Evolutionary conservation across 1,140 invertebrate genomes (phyloP).

Genomic region (Microplitis demolitor): DNA sequence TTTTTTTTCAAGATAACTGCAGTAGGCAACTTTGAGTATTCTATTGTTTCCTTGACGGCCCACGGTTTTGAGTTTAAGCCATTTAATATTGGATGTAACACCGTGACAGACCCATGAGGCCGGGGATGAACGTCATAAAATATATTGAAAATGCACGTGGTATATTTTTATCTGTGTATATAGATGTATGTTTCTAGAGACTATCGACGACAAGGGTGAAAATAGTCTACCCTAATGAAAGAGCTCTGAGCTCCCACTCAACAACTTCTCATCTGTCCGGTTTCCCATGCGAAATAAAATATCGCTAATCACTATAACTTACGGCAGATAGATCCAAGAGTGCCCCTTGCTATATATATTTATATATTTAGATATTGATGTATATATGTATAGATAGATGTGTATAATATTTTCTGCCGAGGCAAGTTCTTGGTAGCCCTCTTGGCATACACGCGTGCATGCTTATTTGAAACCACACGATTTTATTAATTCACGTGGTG

Average conservation of each 20-base stretch:
- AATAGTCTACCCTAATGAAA: conserved; percentile 49
- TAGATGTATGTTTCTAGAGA: conserved; percentile 3
- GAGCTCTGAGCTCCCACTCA: conserved; percentile 60
- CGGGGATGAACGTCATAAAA: not conserved
- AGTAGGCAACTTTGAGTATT: not conserved
- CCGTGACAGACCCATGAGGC: conserved; percentile 16
- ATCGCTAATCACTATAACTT: conserved; percentile 61
- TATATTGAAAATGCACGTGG: not conserved
- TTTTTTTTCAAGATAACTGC: not conserved
- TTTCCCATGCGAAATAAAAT: conserved; percentile 65
- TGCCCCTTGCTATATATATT: conserved; percentile 23
- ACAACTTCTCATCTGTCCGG: conserved; percentile 61
- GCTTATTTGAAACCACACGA: conserved; percentile 14
- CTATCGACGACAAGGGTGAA: conserved; percentile 19
- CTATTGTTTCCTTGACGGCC: not conserved
- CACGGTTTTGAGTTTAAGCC: conserved; percentile 30
- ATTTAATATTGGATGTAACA: conserved; percentile 43
- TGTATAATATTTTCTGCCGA: conserved; percentile 6
- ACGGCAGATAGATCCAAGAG: conserved; percentile 50
- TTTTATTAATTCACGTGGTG: conserved; percentile 27
- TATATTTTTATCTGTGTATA: not conserved
- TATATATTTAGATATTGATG: conserved; percentile 31
- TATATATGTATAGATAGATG: conserved; percentile 33
- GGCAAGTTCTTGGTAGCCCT: not conserved
- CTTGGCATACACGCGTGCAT: too few species aligned